Conservation (phyloP, 2,797 vertebrate genomes). For the Bucorvus abyssinicus region DNA sequence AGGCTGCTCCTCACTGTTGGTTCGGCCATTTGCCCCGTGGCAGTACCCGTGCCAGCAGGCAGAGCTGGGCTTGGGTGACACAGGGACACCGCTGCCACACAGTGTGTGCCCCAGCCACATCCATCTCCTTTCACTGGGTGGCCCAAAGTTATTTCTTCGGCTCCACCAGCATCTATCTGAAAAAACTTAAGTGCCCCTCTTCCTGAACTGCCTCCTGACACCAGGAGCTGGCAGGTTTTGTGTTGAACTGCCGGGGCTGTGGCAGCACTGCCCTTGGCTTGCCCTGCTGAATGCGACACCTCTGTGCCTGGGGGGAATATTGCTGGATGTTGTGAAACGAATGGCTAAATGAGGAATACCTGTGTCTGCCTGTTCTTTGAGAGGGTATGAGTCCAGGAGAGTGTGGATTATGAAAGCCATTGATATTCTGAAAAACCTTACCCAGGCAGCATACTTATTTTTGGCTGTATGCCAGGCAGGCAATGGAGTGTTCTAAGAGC, state of each 20-base stretch:
- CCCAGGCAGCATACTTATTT: neutral
- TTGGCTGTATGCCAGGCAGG: neutral
- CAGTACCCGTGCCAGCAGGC: neutral
- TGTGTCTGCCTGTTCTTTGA: neutral
- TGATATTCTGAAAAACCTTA: neutral
- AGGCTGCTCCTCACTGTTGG: accelerated
- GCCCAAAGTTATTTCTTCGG: neutral
- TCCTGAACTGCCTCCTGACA: neutral
- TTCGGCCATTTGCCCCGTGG: accelerated
- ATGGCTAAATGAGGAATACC: neutral
- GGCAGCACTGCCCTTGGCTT: neutral
- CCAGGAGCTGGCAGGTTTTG: neutral
- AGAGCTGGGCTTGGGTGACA: neutral
- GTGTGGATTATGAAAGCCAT: neutral
- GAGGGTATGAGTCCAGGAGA: neutral
- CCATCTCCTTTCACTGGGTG: neutral
- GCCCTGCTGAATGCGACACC: neutral
- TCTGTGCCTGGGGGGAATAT: neutral
- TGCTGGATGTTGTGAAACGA: neutral
- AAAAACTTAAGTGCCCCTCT: neutral
- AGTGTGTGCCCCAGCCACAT: accelerated
- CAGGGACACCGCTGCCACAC: neutral
- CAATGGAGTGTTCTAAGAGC: neutral
- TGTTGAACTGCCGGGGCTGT: neutral
- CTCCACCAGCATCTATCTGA: neutral